Conservation (phyloP, 2,113 vertebrate genomes). For the Fulmarus glacialis region DNA sequence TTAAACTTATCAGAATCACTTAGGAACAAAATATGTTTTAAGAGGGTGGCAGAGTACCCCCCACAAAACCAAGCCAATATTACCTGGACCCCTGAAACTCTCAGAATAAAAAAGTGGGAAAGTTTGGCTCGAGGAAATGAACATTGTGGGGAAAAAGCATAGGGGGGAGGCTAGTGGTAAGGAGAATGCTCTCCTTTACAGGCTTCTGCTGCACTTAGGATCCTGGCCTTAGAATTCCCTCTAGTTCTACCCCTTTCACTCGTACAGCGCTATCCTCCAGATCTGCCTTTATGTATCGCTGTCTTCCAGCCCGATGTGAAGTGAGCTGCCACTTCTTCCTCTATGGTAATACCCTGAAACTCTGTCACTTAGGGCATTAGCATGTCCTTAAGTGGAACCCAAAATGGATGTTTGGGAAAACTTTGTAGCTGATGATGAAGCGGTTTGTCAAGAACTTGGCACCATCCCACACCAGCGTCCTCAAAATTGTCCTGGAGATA, state of each 20-base stretch:
- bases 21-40: neutral
- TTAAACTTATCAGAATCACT: neutral
- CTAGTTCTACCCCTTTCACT: neutral
- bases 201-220: neutral
- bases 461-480: neutral
- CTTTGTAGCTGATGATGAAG: neutral
- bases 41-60: neutral
- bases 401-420: neutral
- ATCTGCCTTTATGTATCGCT: accelerated
- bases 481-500: slow-evolving; percentile 10
- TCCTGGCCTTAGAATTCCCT: neutral
- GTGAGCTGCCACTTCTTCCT: neutral
- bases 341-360: neutral
- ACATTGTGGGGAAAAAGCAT: neutral
- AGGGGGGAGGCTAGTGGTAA: accelerated
- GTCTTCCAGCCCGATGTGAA: neutral
- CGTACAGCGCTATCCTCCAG: neutral
- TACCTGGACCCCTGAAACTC: neutral
- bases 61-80: neutral
- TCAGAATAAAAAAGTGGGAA: neutral
- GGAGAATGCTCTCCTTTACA: neutral
- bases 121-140: neutral
- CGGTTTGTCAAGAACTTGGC: neutral
- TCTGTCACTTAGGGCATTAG: neutral
- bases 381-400: neutral